Base-by-base conservation (phyloP, 2,113 vertebrate species). In the Baryphthengus martii region DNA sequence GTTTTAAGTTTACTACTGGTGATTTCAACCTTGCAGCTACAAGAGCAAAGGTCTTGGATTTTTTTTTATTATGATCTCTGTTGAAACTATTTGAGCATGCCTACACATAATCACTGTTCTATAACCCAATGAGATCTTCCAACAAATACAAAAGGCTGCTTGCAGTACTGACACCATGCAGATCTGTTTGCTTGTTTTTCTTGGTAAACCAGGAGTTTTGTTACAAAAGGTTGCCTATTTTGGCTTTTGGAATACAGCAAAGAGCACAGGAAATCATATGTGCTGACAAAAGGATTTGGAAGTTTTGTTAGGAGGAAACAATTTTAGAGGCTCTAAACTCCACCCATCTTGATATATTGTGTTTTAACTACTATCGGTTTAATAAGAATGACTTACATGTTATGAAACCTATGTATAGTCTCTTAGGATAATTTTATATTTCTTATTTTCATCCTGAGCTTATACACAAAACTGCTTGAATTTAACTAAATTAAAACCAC, bases 251-350 rank as follows among this genome's bases (percentile, higher is more conserved):
- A 95, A 84, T 86, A 65, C 42, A 93, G 53, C 26, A 86, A 84
- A 44, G 42, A 83, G 75, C 47, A 92, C 76, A 72, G 90, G 88
- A 97, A 96, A 93, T 93, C 45, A 52, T 82, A 90, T 68, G 56
- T 89, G 83, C 76, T 93, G 90, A 92, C 88, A 93, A 96, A 88
- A 78, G 72, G 26, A 68, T 92, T 89, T 59, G 80, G 66, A 92
- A 77, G 37, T 92, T 87, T 65, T 87, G 76, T 82, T 94, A 85
- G 50, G 56, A 93, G 56, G 73, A 96, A 96, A 90, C 9, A 23
- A 50, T 72, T 90, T 92, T 39, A 92, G 77, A 81, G 31, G 40
- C 44, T 93, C 52, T 18, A 96, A 88, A 89, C 80, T 88, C 79
- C 90, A 90, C 85, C 61, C 73, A 52, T 81, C 35, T 88, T 94